Base-by-base conservation (phyloP, 2,888 invertebrate genomes). In the Melanargia galathea region DNA sequence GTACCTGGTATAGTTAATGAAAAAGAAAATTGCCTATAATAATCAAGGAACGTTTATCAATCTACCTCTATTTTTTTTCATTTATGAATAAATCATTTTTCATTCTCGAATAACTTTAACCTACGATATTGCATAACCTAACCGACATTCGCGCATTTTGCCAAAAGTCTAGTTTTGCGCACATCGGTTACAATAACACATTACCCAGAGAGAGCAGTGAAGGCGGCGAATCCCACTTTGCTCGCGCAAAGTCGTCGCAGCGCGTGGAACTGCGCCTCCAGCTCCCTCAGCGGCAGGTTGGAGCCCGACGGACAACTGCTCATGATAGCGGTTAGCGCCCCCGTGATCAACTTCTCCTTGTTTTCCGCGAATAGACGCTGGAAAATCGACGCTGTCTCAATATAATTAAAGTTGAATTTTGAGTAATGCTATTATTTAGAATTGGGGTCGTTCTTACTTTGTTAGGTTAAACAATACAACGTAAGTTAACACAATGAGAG, bases 291-390 rank as follows among this genome's bases (percentile, higher is more conserved):
- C 35, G 93, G 92, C 52, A 94, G 83, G 63, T 83, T 92, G 40
- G 92, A 73, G n/a, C 81, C 80, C 0, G 85, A 71, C 0, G 84
- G 70, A 2, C 82, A 77, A 26, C 87, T 83, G 65, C 76, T 79
- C 73, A 91, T 83, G 33, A 99, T 92, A 0, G 97, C 94, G 74
- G 95, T 95, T 70, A 99, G 84, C n/a, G 98, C 98, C 35, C 95
- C 95, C 38, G 96, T 95, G 72, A 99, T 99, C 71, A 99, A 88
- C 87, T 98, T 98, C 87, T 99, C 99, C 83, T 99, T 99, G 89
- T 99, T 99, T 90, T 99, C 97, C 8, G 98, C 96, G 92, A 99
- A 99, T 70, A 99, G 93, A 67, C 98, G 97, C 98, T 98, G 90
- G 38, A 92, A 82, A 69, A 20, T 10, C 35, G 18, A 62, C 59